A percentile compares a stretch with the other conserved stretches of the same genome.
These are phyloP conservation scores for Heliconius hermathena DNA, from an alignment of 1,140 invertebrate species.

Conservation along the genomic window DNA sequence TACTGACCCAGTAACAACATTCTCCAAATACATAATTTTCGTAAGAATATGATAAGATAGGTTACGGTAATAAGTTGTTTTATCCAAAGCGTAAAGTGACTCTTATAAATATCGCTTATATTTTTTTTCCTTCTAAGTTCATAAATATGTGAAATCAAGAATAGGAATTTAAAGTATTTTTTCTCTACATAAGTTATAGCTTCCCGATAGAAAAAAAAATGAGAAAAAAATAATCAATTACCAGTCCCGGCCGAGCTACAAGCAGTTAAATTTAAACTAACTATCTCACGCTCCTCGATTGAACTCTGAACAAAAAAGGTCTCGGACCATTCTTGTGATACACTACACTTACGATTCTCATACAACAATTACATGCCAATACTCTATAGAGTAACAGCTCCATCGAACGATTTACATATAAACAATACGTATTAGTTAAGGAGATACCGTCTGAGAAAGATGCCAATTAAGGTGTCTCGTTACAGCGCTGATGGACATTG, in stretches of 20 bases:
- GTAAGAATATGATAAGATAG: no score
- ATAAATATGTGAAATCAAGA: no score
- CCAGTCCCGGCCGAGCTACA: background rate
- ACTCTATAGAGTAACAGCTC: slow-evolving; percentile 12
- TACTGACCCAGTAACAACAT: background rate
- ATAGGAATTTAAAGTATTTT: background rate
- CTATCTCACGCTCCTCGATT: background rate
- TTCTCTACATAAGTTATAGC: background rate
- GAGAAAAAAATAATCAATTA: background rate
- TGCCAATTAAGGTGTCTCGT: slow-evolving; percentile 31
- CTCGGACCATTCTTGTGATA: slow-evolving; percentile 2
- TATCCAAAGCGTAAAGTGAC: no score
- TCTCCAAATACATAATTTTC: no score
- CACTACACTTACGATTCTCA: background rate
- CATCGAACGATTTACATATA: slow-evolving; percentile 31
- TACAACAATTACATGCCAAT: slow-evolving; percentile 1
- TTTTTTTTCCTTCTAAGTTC: no score
- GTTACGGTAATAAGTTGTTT: no score
- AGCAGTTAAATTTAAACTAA: background rate
- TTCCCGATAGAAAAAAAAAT: background rate
- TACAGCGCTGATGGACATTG: slow-evolving; percentile 12
- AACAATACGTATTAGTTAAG: slow-evolving; percentile 30
- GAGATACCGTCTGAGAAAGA: slow-evolving; percentile 30
- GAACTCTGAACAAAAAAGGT: slow-evolving; percentile 5
- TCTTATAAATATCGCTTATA: no score